These are phyloP conservation scores for Triplophysa tibetana DNA, from an alignment of 2,113 vertebrate genomes.

Conservation along the genomic window DNA sequence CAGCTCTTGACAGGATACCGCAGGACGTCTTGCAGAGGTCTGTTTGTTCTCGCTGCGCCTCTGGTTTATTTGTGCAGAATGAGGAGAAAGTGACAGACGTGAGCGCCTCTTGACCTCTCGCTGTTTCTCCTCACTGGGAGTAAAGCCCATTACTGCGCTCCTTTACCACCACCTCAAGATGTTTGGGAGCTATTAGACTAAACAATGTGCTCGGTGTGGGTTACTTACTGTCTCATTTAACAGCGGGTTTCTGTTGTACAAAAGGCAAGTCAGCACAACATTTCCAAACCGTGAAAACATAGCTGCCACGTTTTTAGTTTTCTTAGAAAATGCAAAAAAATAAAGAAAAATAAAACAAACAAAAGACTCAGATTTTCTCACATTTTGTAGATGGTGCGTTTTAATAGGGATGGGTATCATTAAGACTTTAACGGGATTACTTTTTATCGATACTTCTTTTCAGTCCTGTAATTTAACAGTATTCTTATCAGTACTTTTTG, in stretches of 20 bases:
- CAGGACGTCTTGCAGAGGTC: conserved; percentile 12
- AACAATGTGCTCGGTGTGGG: background rate
- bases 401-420: no score
- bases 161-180: background rate
- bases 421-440: no score
- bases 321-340: no score
- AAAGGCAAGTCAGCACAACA: background rate
- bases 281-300: background rate
- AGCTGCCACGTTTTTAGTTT: no score
- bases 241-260: background rate
- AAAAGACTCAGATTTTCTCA: no score
- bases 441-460: no score
- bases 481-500: no score
- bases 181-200: background rate
- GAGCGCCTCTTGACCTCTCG: conserved; percentile 13
- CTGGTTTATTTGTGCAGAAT: conserved; percentile 6
- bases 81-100: conserved; percentile 14
- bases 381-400: no score
- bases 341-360: no score
- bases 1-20: conserved; percentile 28
- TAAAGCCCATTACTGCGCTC: background rate
- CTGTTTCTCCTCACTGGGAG: background rate
- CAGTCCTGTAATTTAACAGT: no score
- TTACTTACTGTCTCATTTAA: background rate
- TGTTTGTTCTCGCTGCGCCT: background rate